Evolutionary conservation across 2,113 vertebrate species (phyloP).

Genomic region (Pterocles burchelli): DNA sequence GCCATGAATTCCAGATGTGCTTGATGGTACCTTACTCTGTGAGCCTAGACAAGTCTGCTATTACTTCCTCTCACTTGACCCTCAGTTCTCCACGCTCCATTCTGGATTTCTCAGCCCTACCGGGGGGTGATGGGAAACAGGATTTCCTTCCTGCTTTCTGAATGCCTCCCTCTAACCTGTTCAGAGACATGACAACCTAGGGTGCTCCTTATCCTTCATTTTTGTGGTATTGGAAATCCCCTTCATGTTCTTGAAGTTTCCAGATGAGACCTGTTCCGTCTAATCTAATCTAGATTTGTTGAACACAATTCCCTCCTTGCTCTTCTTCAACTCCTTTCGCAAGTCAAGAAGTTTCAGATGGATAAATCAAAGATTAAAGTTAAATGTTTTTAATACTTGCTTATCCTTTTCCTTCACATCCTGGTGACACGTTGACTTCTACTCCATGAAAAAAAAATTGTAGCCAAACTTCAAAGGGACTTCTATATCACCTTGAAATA

Average conservation of each 20-base stretch:
- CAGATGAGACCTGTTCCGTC: neutral
- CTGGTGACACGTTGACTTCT: neutral
- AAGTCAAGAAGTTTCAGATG: neutral
- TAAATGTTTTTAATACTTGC: neutral
- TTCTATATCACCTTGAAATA: conserved; percentile 53
- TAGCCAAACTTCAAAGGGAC: conserved; percentile 40
- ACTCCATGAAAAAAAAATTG: neutral
- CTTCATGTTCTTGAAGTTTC: neutral
- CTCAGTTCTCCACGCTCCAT: neutral
- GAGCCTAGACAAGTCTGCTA: neutral
- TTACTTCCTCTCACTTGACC: neutral
- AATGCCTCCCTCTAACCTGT: neutral
- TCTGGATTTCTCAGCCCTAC: neutral
- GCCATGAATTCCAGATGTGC: neutral
- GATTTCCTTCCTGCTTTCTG: neutral
- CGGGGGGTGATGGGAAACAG: neutral
- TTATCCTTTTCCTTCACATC: neutral
- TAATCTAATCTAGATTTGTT: neutral
- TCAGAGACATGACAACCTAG: neutral
- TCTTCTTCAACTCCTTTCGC: neutral
- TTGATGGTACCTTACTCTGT: neutral
- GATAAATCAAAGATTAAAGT: neutral
- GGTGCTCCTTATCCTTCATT: neutral
- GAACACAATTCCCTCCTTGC: neutral
- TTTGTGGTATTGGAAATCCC: neutral